Evolutionary conservation across 2,113 vertebrate species (phyloP).

Genomic region (Etheostoma cragini): DNA sequence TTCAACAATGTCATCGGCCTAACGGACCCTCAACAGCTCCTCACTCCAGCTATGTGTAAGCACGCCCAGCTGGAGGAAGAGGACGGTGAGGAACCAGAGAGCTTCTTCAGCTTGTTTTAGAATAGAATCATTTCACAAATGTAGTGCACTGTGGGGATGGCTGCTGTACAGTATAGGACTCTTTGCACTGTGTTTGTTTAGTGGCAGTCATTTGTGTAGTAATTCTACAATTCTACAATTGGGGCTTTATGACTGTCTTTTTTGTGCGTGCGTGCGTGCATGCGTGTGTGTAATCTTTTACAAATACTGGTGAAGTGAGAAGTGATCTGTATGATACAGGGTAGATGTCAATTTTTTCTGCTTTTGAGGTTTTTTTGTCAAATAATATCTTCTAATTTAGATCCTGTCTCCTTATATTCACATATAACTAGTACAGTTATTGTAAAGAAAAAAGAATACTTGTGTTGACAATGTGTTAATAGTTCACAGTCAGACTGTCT

Average conservation of each 20-base stretch:
- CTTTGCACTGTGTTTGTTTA: conserved; percentile 14
- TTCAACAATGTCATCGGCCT: conserved; percentile 76
- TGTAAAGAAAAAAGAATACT: neutral
- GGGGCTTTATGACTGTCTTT: too few relatives aligned
- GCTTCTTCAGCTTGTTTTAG: conserved; percentile 64
- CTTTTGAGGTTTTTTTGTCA: neutral
- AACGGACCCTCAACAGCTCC: conserved; percentile 54
- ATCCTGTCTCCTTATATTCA: neutral
- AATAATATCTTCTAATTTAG: neutral
- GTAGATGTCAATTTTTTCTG: too few relatives aligned
- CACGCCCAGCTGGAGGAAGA: conserved; percentile 10
- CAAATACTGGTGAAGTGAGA: neutral
- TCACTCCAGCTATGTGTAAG: conserved; percentile 63
- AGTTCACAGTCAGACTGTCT: too few relatives aligned
- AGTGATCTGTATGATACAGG: neutral
- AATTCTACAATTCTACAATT: neutral
- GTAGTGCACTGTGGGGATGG: neutral
- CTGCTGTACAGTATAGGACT: neutral
- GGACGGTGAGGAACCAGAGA: conserved; percentile 14
- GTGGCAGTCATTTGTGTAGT: neutral
- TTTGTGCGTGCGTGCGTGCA: too few relatives aligned
- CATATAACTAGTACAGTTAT: neutral
- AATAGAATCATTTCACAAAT: neutral
- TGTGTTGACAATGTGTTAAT: too few relatives aligned
- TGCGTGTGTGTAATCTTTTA: too few relatives aligned